Evolutionary conservation across 1,140 invertebrate genomes (phyloP).

Genomic region (Periplaneta americana): DNA sequence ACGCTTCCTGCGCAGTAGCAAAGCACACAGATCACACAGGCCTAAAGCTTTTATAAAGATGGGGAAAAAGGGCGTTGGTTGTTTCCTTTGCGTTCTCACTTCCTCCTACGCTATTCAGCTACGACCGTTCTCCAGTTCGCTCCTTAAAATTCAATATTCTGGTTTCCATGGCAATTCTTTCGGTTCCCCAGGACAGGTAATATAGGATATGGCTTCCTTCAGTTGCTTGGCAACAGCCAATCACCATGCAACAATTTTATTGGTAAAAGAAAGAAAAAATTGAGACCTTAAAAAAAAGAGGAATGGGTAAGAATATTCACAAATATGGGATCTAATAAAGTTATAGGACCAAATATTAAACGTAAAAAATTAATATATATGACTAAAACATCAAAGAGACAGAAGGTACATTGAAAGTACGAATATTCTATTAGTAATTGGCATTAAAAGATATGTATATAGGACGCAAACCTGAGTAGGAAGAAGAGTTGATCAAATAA

Average conservation of each 20-base stretch:
- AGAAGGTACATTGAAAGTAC: background rate
- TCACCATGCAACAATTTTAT: background rate
- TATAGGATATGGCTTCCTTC: constrained; percentile 1
- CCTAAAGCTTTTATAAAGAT: background rate
- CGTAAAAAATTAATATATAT: background rate
- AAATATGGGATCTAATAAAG: background rate
- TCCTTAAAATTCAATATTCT: constrained; percentile 12
- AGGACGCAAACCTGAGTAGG: background rate
- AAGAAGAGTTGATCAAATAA: too few species aligned
- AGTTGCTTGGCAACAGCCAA: constrained; percentile 10
- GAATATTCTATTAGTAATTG: background rate
- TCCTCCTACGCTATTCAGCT: background rate
- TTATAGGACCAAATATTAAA: background rate
- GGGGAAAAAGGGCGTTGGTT: background rate
- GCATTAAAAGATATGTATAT: background rate
- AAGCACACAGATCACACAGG: background rate
- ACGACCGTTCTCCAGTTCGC: background rate
- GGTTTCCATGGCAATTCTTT: constrained; percentile 9
- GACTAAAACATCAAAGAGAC: background rate
- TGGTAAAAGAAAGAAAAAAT: constrained; percentile 2
- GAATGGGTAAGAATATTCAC: background rate
- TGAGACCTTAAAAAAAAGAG: constrained; percentile 5
- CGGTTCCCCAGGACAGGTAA: background rate
- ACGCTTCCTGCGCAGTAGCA: background rate
- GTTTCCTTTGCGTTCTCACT: background rate